Evolutionary conservation across 1,140 invertebrate species (phyloP).

Genomic region (Leptopilina clavipes): DNA sequence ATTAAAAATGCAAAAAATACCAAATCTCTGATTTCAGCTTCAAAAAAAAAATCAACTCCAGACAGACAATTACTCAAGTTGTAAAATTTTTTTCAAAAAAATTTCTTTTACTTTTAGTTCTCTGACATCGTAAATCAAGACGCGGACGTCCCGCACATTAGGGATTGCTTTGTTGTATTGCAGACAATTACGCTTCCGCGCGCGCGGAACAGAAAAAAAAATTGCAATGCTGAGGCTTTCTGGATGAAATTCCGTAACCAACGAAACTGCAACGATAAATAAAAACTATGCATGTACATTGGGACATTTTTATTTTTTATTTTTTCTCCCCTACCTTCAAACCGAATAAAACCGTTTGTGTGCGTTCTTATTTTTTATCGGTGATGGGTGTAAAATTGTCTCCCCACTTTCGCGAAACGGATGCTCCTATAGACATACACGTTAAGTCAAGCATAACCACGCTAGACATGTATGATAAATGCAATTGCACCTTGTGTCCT

Average conservation of each 20-base stretch:
- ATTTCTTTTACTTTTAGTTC: slow-evolving; percentile 12
- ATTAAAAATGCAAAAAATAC: background rate
- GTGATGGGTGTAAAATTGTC: slow-evolving; percentile 59
- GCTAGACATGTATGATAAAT: slow-evolving; percentile 50
- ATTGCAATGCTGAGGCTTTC: slow-evolving; percentile 7
- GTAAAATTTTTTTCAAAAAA: slow-evolving; percentile 17
- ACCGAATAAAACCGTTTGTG: slow-evolving; percentile 49
- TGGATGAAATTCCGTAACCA: slow-evolving; percentile 36
- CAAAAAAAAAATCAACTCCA: background rate
- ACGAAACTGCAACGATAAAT: slow-evolving; percentile 60
- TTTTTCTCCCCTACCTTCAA: too few species aligned
- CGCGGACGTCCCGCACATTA: slow-evolving; percentile 22
- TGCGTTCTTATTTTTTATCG: slow-evolving; percentile 60
- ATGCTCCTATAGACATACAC: slow-evolving; percentile 49
- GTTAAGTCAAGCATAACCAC: slow-evolving; percentile 54
- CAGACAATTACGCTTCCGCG: slow-evolving; percentile 36
- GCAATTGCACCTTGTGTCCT: slow-evolving; percentile 39
- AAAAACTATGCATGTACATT: slow-evolving; percentile 57
- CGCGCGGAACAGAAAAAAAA: background rate
- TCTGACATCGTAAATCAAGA: slow-evolving; percentile 12
- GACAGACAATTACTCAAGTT: slow-evolving; percentile 22
- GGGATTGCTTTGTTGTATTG: slow-evolving; percentile 25
- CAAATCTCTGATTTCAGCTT: background rate
- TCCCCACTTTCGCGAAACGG: slow-evolving; percentile 40
- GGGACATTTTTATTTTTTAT: slow-evolving; percentile 53